Evolutionary conservation across 2,113 vertebrate species (phyloP).

Genomic region (Loxodonta africana): DNA sequence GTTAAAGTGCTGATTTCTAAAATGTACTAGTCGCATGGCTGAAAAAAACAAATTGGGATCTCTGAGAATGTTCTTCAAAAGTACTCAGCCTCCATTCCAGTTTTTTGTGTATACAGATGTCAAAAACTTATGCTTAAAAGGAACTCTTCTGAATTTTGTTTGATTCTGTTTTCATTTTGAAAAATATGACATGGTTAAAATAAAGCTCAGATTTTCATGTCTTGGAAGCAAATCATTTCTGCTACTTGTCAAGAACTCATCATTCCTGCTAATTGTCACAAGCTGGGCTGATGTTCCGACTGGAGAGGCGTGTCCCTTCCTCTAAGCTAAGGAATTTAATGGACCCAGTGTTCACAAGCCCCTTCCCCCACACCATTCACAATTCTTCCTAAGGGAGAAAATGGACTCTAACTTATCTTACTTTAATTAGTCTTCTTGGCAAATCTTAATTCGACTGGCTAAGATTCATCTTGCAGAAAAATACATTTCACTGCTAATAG

Average conservation of each 20-base stretch:
- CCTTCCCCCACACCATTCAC: not conserved
- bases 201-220: not conserved
- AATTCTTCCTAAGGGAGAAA: conserved; percentile 22
- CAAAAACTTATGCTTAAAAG: not conserved
- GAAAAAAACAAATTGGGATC: not conserved
- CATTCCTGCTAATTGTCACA: not conserved
- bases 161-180: not conserved
- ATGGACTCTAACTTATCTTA: not conserved
- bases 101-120: not conserved
- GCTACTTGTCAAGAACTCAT: not conserved
- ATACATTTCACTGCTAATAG: not conserved
- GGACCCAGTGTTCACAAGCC: not conserved
- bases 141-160: not conserved
- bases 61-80: conserved; percentile 12
- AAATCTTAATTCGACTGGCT: conserved; percentile 18
- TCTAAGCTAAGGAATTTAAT: not conserved
- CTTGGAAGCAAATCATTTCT: not conserved
- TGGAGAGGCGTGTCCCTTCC: not conserved
- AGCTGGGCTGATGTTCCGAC: not conserved
- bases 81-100: not conserved
- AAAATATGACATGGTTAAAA: not conserved
- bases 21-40: not conserved
- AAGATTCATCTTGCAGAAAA: conserved; percentile 50
- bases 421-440: conserved; percentile 42
- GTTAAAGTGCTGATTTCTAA: not conserved